Percentiles rank a stretch among this genome's conserved stretches.
Conservation (phyloP, 64 coral and sea anemone species). For the Actinia equina region DNA sequence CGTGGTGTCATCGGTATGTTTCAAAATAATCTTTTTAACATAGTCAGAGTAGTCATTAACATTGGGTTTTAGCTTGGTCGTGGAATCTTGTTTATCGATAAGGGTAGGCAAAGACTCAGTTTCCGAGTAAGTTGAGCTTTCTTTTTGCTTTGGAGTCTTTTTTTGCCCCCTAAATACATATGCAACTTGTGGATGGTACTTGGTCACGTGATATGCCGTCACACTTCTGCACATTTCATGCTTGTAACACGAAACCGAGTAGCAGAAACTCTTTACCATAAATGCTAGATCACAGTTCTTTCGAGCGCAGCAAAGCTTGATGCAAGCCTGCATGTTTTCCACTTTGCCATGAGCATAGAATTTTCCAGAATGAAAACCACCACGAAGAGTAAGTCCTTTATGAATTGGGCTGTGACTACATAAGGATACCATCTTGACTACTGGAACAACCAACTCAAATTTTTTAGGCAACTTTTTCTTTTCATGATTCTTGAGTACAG, state of each 20-base stretch:
- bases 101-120: neutral
- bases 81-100: neutral
- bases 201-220: constrained; percentile 32
- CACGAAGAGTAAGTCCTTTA: constrained; percentile 67
- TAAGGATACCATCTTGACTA: constrained; percentile 78
- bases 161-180: constrained; percentile 42
- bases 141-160: neutral
- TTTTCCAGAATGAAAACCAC: constrained; percentile 70
- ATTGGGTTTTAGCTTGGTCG: neutral
- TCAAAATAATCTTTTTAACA: neutral
- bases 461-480: neutral
- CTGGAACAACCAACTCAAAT: constrained; percentile 32
- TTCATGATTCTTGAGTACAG: neutral
- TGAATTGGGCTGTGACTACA: constrained; percentile 80
- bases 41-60: neutral
- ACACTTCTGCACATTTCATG: constrained; percentile 27
- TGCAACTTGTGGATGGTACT: constrained; percentile 48
- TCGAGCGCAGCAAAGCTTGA: constrained; percentile 75
- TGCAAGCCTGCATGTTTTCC: constrained; percentile 66
- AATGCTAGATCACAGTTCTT: constrained; percentile 75
- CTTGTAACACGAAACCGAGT: constrained; percentile 70
- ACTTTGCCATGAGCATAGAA: constrained; percentile 72
- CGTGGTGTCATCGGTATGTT: neutral
- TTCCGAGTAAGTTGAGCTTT: neutral
- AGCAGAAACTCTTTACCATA: constrained; percentile 69